Evolutionary conservation across 2,113 vertebrate genomes (phyloP), one percentile per base, ranked within the genome.

Genomic region (Pluvianellus socialis): DNA sequence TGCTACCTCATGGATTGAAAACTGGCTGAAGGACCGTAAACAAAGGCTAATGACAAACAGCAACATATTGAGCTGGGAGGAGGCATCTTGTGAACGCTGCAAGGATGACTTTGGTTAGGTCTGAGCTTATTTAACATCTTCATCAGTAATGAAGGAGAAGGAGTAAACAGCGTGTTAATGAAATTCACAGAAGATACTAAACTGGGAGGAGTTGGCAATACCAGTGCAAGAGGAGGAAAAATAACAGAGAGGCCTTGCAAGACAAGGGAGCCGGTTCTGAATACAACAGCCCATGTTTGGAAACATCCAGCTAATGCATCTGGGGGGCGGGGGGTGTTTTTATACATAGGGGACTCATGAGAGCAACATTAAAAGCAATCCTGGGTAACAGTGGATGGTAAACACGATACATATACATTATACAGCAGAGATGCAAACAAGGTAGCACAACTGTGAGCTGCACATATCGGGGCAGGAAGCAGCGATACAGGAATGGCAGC

Each of bases 91-190:
- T 74, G 79, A 81, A 30, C 17, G 72, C 93, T 66, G 74, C 71
- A 62, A 68, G 73, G 81, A 94, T 58, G 83, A 90, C 86, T 70
- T 81, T 75, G 71, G 80, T 45, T 90, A 86, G 83, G 85, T 35
- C 85, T 86, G 65, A 95, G 94, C 74, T 96, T 95, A 95, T 90
- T 97, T 77, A 96, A 94, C 90, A 80, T 95, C 96, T 95, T 97
- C 91, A 97, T 97, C 94, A 96, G 93, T 80, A 94, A 96, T 88
- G 83, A 18, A 63, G 73, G 67, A 83, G 81, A 93, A 93, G 81
- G 80, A 94, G 88, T 86, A 91, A 96, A 94, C 79, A 93, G 86
- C 0, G 0, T 9, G 49, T 62, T 96, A 94, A 96, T 94, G 90
- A 94, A 96, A 95, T 94, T 85, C 95, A 94, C 55, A 45, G 74